phyloP scores from a whole-genome alignment of 2,113 vertebrate genomes.

The Micromys minutus region DNA sequence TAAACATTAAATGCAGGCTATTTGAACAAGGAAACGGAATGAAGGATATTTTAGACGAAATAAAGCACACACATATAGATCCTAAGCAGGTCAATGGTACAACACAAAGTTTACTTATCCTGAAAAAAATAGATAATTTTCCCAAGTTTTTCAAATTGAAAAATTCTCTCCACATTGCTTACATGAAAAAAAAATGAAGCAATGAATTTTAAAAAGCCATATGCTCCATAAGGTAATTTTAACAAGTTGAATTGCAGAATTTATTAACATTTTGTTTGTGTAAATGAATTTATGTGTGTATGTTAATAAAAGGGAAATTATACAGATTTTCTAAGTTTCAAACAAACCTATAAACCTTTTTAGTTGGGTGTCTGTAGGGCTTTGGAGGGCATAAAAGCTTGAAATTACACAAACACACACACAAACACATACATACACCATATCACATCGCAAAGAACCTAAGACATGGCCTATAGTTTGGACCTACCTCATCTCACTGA shows the following conservation, averaged over 20 bases:
- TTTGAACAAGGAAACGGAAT: not conserved
- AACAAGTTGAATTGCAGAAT: not conserved
- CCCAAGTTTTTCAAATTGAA: not conserved
- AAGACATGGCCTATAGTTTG: not conserved
- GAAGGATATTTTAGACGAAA: not conserved
- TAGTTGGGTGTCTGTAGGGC: not conserved
- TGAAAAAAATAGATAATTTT: not conserved
- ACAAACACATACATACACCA: no score
- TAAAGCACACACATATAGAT: not conserved
- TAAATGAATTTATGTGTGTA: fast-evolving
- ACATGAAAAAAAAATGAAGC: not conserved
- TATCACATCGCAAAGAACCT: not conserved
- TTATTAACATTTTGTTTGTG: not conserved
- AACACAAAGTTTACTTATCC: not conserved
- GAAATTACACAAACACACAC: not conserved
- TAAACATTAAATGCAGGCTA: not conserved
- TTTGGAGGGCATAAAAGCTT: not conserved
- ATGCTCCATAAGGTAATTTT: not conserved
- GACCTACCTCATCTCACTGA: not conserved
- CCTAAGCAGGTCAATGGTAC: not conserved
- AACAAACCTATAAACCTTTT: not conserved
- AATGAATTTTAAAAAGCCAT: not conserved
- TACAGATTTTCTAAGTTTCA: not conserved
- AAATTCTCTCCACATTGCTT: not conserved
- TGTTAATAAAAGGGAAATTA: not conserved